Conservation (phyloP, 1,140 invertebrate genomes). For the Drosophila neocordata region DNA sequence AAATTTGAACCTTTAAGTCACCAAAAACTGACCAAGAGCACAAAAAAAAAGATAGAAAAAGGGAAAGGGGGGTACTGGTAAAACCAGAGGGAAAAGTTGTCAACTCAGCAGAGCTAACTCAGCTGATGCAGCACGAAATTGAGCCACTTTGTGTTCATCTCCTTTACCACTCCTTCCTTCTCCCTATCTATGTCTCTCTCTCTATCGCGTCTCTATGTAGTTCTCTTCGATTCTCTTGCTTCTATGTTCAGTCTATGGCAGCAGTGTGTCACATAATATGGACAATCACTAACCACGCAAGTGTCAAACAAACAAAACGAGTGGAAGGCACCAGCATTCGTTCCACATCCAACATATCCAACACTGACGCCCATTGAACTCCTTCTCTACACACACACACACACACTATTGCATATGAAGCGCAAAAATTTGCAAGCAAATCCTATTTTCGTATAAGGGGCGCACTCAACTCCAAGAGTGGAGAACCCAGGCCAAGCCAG, state of each 20-base stretch:
- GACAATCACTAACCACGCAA: conserved; percentile 72
- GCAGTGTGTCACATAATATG: conserved; percentile 69
- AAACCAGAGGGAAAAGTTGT: conserved; percentile 15
- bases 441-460: conserved; percentile 68
- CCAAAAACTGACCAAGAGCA: not conserved
- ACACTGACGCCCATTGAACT: not conserved
- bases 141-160: conserved; percentile 21
- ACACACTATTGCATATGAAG: conserved; percentile 3
- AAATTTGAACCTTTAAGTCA: conserved; percentile 5
- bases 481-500: conserved; percentile 20
- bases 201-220: not conserved
- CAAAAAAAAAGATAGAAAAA: not conserved
- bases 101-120: conserved; percentile 39
- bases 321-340: conserved; percentile 24
- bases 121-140: conserved; percentile 47
- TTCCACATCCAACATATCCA: not conserved
- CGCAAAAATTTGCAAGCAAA: conserved; percentile 71
- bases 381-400: conserved; percentile 12
- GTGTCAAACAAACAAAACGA: conserved; percentile 75
- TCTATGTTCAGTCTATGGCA: conserved; percentile 38
- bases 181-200: not conserved
- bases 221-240: conserved; percentile 1
- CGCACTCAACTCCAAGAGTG: conserved; percentile 32
- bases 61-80: not conserved
- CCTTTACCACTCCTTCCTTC: not conserved